Base-by-base conservation (phyloP, 2,797 vertebrate genomes). In the Euthynnus affinis region DNA sequence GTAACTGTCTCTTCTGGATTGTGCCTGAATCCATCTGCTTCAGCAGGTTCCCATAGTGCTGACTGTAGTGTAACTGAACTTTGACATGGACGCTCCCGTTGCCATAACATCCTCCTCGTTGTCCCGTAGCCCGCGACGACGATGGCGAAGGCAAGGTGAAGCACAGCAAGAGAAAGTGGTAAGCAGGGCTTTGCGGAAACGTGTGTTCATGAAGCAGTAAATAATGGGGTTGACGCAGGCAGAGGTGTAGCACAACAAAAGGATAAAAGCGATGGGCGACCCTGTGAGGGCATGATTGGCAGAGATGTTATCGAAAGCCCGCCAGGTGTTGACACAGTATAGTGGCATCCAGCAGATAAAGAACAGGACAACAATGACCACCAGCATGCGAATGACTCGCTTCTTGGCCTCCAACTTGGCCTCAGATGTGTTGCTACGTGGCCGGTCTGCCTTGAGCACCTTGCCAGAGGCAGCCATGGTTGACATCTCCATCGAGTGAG, bases 141-240 rank as follows among this genome's bases (percentile, higher is more conserved):
- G 88, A 18, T 78, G 90, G 8, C 93, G 92, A 0, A 81, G 85
- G 83, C 96, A 87, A n/a, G 94, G 93, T 0, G 86, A 80, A 2
- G 90, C 82, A 25, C 96, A 97, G 90, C 96, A 93, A 0, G 94
- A 89, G 12, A 97, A 98, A 0, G 97, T 97, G 83, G 95, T 57
- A 3, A 96, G 85, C 22, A 97, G 95, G 12, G 97, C 97, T 62
- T 96, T 95, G 68, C 98, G 97, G 90, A 99, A 99, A 18, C 98
- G 97, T 3, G 95, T 97, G 94, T 99, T 98, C 97, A 99, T 99
- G 95, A 99, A 99, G 94, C 98, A 99, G 95, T 99, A 99, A 92
- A 99, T 96, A 29, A 99, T 93, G 1, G 98, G 98, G 91, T 98
- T 99, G 91, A 98, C 91, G 0, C 98, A 98, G 77, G 98, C 95